Evolutionary conservation across 2,888 invertebrate genomes (phyloP).

Genomic region (Pristionchus arcanus): DNA sequence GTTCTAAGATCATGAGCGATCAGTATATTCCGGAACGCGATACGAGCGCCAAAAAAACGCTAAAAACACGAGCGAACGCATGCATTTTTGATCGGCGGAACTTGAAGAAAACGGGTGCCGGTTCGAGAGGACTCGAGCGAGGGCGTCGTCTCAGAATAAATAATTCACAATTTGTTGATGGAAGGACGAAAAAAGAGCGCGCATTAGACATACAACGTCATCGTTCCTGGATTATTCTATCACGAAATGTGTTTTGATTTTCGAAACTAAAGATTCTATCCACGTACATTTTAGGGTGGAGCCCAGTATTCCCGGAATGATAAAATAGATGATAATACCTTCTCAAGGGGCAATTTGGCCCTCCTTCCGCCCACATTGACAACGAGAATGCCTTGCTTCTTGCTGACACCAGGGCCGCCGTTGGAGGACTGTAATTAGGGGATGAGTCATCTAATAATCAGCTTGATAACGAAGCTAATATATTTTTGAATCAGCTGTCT

Average conservation of each 20-base stretch:
- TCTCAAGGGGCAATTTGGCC: slow-evolving; percentile 67
- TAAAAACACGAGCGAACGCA: not conserved
- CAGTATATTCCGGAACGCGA: not conserved
- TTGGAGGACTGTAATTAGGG: slow-evolving; percentile 17
- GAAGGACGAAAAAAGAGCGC: not conserved
- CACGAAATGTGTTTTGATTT: no score
- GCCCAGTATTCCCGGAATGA: no score
- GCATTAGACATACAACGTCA: no score
- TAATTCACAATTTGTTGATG: not conserved
- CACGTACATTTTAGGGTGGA: no score
- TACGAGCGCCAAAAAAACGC: not conserved
- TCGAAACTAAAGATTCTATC: no score
- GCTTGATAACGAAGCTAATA: no score
- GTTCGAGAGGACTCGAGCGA: not conserved
- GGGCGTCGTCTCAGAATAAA: not conserved
- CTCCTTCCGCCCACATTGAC: slow-evolving; percentile 74
- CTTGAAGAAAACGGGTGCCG: not conserved
- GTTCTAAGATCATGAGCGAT: not conserved
- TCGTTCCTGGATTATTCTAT: no score
- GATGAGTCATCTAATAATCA: no score
- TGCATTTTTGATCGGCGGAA: slow-evolving; percentile 15
- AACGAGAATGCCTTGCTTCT: slow-evolving; percentile 40
- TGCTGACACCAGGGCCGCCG: not conserved
- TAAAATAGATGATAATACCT: slow-evolving; percentile 56
- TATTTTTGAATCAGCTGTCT: no score